Evolutionary conservation across 2,888 invertebrate species (phyloP), one percentile per base, ranked within the genome.

Genomic region (Patella pellucida): DNA sequence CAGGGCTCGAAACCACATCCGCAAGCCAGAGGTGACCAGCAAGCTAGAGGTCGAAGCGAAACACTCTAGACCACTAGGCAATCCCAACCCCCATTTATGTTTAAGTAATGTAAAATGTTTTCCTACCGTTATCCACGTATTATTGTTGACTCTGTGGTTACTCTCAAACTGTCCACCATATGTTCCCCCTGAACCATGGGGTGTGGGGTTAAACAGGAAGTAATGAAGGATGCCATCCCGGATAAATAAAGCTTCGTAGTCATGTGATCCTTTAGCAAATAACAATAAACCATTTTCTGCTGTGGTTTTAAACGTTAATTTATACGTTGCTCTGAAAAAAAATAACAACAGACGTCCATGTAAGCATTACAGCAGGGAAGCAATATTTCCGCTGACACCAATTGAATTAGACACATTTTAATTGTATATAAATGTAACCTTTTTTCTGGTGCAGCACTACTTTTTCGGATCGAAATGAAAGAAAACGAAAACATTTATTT

Each of bases 171-270:
- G 77, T 68, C 79, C 80, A 16, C 84, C 85, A 72, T 77, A 82
- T 4, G 84, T 81, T 19, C 80, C 78, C 3, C 85, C 84, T 27
- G 76, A 78, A 52, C 85, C 83, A 68, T 79, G 78, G 23, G 76
- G 76, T 15, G 76, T 77, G 16, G 84, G 85, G 69, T 85, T 85
- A 77, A 83, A 85, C 68, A 84, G 76, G 62, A 85, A 81, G 75
- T 84, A 83, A 78, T 84, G 77, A 68, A 85, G 75, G 27, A 73
- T 79, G 12, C 85, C 85, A 50, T 83, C 76, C 50, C 78, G 73
- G 11, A 85, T 72, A 78, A 80, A 84, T 56, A 85, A 27, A 16
- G 82, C 79, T 68, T 85, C 85, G 56, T 77, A 84, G 72, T 85
- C 85, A 62, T 79, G 79, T 27, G 79, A 79, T 1, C 84, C 84